Percentiles rank a stretch among this genome's conserved stretches.
These are phyloP conservation scores for Lamprologus lemairii DNA, from an alignment of 2,113 vertebrate species.

Conservation along the genomic window DNA sequence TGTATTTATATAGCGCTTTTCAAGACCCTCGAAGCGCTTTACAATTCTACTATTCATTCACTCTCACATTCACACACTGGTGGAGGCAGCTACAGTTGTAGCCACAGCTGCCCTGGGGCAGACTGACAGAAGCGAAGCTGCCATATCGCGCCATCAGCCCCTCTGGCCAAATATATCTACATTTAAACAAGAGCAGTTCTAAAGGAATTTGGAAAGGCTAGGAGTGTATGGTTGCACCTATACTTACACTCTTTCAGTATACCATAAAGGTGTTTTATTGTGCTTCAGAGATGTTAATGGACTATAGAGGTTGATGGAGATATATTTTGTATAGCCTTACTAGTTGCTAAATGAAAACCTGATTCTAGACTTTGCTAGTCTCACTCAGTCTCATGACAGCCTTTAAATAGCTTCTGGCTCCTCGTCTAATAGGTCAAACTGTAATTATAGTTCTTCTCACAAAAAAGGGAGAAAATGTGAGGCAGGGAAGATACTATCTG, in stretches of 20 bases:
- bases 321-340: not conserved
- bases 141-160: fast-evolving
- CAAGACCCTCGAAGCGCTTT: fast-evolving
- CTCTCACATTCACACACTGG: not conserved
- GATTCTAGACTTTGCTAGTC: conserved; percentile 21
- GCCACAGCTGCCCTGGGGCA: not conserved
- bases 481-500: conserved; percentile 20
- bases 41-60: not conserved
- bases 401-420: conserved; percentile 53
- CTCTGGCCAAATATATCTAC: not conserved
- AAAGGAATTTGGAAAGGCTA: not conserved
- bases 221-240: not conserved
- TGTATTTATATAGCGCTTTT: not conserved
- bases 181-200: not conserved
- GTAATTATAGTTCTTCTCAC: conserved; percentile 39
- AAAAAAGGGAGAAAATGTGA: conserved; percentile 3
- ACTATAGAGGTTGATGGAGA: conserved; percentile 21
- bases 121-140: not conserved
- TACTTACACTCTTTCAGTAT: not conserved
- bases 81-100: not conserved
- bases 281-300: not conserved
- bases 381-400: conserved; percentile 22
- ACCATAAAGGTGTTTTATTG: not conserved
- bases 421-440: conserved; percentile 49
- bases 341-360: conserved; percentile 16